Evolutionary conservation across 2,888 invertebrate genomes (phyloP).

Genomic region (Graphium colonna): DNA sequence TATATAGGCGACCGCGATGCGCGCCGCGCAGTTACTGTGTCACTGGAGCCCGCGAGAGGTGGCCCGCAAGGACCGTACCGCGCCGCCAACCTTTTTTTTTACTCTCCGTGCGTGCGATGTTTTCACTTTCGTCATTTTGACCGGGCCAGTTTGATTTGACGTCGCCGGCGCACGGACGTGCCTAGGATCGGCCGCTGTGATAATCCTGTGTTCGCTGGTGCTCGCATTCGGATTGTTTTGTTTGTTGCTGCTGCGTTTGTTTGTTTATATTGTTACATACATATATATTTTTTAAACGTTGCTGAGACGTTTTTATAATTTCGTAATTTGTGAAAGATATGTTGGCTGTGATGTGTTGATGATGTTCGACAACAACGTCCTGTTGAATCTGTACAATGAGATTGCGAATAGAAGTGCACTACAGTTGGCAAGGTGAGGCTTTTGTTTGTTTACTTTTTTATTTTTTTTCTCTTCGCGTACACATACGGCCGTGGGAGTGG

Average conservation of each 20-base stretch:
- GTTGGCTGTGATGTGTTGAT: slow-evolving; percentile 75
- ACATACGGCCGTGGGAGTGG: slow-evolving; percentile 36
- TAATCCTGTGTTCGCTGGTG: slow-evolving; percentile 74
- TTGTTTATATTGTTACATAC: slow-evolving; percentile 50
- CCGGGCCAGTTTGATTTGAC: slow-evolving; percentile 78
- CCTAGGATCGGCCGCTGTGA: slow-evolving; percentile 69
- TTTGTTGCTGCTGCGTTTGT: neutral
- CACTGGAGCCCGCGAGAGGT: slow-evolving; percentile 76
- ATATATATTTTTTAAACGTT: slow-evolving; percentile 24
- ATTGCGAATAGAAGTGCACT: slow-evolving; percentile 76
- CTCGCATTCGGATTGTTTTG: slow-evolving; percentile 57
- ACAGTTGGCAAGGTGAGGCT: slow-evolving; percentile 76
- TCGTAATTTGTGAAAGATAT: slow-evolving; percentile 57
- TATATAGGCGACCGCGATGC: slow-evolving; percentile 76
- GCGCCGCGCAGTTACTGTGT: slow-evolving; percentile 76
- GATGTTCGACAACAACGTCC: slow-evolving; percentile 74
- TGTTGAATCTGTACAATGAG: slow-evolving; percentile 78
- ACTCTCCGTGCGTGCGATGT: slow-evolving; percentile 71
- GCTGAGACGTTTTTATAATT: neutral
- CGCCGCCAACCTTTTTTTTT: slow-evolving; percentile 61
- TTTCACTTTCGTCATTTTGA: slow-evolving; percentile 80
- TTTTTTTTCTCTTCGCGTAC: slow-evolving; percentile 31
- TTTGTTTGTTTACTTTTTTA: slow-evolving; percentile 63
- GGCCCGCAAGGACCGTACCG: slow-evolving; percentile 72
- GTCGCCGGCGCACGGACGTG: slow-evolving; percentile 78